Evolutionary conservation across 2,888 invertebrate species (phyloP).

Genomic region (Opisthograptis luteolata): DNA sequence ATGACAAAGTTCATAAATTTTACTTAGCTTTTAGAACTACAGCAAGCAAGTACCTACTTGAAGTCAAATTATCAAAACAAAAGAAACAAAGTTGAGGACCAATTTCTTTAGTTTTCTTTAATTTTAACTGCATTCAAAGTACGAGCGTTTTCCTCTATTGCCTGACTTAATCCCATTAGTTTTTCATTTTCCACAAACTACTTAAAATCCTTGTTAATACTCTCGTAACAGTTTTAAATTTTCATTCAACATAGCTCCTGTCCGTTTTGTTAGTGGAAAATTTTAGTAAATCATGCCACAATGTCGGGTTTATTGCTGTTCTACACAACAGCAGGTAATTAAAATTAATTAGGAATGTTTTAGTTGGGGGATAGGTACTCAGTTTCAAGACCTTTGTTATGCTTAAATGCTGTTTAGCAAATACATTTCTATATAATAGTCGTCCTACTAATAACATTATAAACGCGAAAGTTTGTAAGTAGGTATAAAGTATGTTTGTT

Average conservation of each 20-base stretch:
- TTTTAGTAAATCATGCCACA: constrained; percentile 32
- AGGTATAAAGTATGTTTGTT: too few relatives aligned
- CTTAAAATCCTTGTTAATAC: constrained; percentile 38
- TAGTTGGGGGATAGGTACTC: constrained; percentile 6
- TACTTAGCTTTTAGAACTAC: too few relatives aligned
- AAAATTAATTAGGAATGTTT: constrained; percentile 21
- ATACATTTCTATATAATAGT: too few relatives aligned
- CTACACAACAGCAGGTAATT: constrained; percentile 30
- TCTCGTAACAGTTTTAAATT: constrained; percentile 39
- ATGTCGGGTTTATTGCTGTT: constrained; percentile 32
- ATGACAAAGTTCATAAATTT: too few relatives aligned
- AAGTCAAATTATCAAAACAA: too few relatives aligned
- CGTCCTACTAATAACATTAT: too few relatives aligned
- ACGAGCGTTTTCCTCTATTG: constrained; percentile 14
- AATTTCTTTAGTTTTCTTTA: too few relatives aligned
- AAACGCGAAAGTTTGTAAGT: too few relatives aligned
- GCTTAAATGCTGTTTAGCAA: too few relatives aligned
- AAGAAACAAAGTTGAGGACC: too few relatives aligned
- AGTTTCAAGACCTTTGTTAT: not conserved
- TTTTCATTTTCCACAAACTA: constrained; percentile 37
- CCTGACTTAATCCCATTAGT: constrained; percentile 36
- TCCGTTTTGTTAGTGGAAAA: constrained; percentile 19
- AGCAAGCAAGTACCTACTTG: too few relatives aligned
- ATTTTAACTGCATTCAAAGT: too few relatives aligned
- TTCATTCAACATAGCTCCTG: constrained; percentile 38